Evolutionary conservation across 92 coral and sea anemone genomes (phyloP), one percentile per base, ranked within the genome.

Genomic region (Palythoa caribaeorum): DNA sequence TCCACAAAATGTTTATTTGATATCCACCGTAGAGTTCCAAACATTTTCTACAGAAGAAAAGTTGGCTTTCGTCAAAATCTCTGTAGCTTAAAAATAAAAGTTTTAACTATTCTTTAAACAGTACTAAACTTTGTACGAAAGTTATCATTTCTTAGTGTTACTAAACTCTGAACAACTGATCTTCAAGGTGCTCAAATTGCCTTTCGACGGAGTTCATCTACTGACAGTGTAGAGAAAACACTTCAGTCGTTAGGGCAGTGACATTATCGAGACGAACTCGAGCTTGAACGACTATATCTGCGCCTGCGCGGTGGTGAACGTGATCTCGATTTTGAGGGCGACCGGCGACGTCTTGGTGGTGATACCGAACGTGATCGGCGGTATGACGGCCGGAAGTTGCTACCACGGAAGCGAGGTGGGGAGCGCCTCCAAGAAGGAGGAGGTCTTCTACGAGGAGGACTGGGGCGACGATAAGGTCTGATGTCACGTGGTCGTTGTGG

Each of bases 401-500:
- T 96, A 21, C 96, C 94, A 79, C 96, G 93, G 78, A 96, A 88
- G n/a, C 93, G 91, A n/a, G 96, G 94, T 60, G 99, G 99, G n/a
- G 98, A 93, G 53, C 98, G 95, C 59, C 99, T 88, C 94, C 99
- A 93, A 11, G 95, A 76, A 11, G 94, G 98, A 52, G 92, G 95
- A 8, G 89, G 91, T 51, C 99, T 89, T 48, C 95, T 84, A 11
- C 94, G 97, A 12, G 96, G 96, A 19, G 96, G 95, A 69, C 95
- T 94, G 87, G 92, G 92, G 50, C 98, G 92, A 65, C 94, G 96
- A 60, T 90, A 78, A 35, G 99, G 97, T 79, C 99, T 88, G 16
- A 90, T 10, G 38, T 97, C 98, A 60, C 99, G 92, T 2, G 94
- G 95, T 72, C 99, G 91, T 62, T 89, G 95, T 28, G 98, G 96